Base-by-base conservation (phyloP, 2,888 invertebrate genomes). In the Tanytarsus gracilentus region DNA sequence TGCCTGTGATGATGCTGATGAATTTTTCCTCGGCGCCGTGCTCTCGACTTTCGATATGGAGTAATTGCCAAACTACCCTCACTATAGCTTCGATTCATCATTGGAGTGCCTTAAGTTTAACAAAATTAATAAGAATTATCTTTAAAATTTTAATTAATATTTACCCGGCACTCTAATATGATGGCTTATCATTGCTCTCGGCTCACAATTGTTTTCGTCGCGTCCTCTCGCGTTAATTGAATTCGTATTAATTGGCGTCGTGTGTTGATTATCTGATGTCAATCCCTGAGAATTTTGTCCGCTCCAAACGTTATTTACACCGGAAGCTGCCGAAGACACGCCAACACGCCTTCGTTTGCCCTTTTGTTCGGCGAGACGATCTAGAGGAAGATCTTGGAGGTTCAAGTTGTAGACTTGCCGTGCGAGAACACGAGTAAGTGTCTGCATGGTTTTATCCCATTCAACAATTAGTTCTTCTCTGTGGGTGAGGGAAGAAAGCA, bases 381-480 rank as follows among this genome's bases (percentile, higher is more conserved):
- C 89, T 63, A 90, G 70, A 2, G 88, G 90, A 56, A 90, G 75
- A 74, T 95, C 94, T 52, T 86, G 85, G 64, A 98, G 76, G 76
- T 98, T 97, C 64, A 98, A 78, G 65, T 88, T 88, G 71, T 97
- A 98, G 21, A 98, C 94, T 71, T 97, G 94, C 16, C 94, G 82
- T 0, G 96, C 95, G 62, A 99, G 77, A 33, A 98, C 96, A 63
- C 96, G 80, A 0, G 97, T 98, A 65, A 98, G 72, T 0, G 95
- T 97, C 70, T 96, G 96, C 83, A 98, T 85, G n/a, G 93, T 94
- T 84, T 94, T 94, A 84, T 91, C 91, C 96, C 96, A 97, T 71
- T 97, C 96, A 64, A 87, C 88, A 63, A 97, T 88, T 9, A 97
- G 79, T 70, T 96, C 95, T 69, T 95, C 93, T 85, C 95, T 95